Evolutionary conservation across 2,888 invertebrate genomes (phyloP).

Genomic region (Oxyteleia sp.): DNA sequence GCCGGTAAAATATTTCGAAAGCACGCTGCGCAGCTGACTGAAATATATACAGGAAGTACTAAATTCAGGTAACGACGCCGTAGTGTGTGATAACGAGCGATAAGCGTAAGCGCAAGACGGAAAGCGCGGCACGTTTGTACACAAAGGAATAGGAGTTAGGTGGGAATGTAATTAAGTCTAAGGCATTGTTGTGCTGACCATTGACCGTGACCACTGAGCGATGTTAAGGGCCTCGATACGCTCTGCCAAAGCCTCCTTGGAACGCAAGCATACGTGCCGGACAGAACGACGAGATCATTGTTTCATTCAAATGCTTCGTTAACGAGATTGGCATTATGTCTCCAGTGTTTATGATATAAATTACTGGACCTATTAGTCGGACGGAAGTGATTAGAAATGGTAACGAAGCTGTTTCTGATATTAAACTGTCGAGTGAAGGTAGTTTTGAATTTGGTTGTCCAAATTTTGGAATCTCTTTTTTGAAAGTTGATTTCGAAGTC

Average conservation of each 20-base stretch:
- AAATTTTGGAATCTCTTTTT: too few relatives aligned
- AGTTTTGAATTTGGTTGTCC: too few relatives aligned
- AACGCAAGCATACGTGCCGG: conserved; percentile 52
- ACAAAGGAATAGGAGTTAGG: conserved; percentile 74
- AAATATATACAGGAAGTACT: conserved; percentile 48
- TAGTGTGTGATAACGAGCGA: conserved; percentile 64
- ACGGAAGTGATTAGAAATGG: too few relatives aligned
- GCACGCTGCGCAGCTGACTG: not conserved
- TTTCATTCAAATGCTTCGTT: conserved; percentile 63
- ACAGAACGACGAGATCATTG: conserved; percentile 64
- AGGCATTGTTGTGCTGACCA: conserved; percentile 81
- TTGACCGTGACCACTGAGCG: conserved; percentile 79
- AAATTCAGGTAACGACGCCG: conserved; percentile 53
- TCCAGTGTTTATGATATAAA: conserved; percentile 47
- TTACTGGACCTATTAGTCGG: conserved; percentile 32
- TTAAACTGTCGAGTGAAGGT: too few relatives aligned
- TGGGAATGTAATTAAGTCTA: conserved; percentile 82
- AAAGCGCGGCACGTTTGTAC: conserved; percentile 68
- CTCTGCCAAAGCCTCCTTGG: conserved; percentile 72
- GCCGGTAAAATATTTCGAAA: conserved; percentile 12
- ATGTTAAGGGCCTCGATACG: conserved; percentile 78
- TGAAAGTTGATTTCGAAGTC: too few relatives aligned
- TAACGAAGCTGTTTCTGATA: too few relatives aligned
- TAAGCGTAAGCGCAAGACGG: conserved; percentile 65
- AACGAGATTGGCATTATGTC: conserved; percentile 65